phyloP scores from a whole-genome alignment of 1,140 invertebrate genomes.

The Brachionus plicatilis region DNA sequence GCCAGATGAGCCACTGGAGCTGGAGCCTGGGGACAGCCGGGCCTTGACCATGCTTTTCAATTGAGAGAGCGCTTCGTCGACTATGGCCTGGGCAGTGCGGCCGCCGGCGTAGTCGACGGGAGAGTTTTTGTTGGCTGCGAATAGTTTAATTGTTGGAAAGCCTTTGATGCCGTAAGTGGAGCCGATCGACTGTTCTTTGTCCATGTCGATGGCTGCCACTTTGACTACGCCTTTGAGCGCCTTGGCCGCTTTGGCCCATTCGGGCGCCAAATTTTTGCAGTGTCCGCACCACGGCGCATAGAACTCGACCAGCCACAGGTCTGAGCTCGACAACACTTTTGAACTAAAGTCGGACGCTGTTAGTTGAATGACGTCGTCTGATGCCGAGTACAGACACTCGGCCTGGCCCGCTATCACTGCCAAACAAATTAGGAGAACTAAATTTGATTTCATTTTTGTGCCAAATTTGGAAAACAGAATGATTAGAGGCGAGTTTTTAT shows the following conservation, averaged over 20 bases:
- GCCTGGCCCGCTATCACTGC: background rate
- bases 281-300: conserved; percentile 72
- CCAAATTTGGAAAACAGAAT: background rate
- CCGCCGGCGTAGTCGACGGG: conserved; percentile 77
- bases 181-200: conserved; percentile 58
- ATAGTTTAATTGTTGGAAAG: conserved; percentile 95
- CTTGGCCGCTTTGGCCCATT: conserved; percentile 29
- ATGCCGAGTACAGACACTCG: conserved; percentile 47
- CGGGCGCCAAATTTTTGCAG: conserved; percentile 39
- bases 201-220: conserved; percentile 38
- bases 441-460: background rate
- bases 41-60: conserved; percentile 66
- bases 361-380: conserved; percentile 81
- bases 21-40: conserved; percentile 56
- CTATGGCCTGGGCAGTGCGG: conserved; percentile 75
- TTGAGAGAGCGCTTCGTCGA: conserved; percentile 72
- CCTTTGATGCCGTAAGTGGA: conserved; percentile 76
- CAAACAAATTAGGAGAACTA: background rate
- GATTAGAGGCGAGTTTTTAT: background rate
- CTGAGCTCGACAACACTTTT: conserved; percentile 69
- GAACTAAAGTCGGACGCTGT: conserved; percentile 87
- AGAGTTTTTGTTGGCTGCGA: conserved; percentile 76
- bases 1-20: conserved; percentile 43
- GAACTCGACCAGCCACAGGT: conserved; percentile 93
- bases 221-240: conserved; percentile 41